These are phyloP conservation scores for Centropus bengalensis DNA, from an alignment of 2,113 vertebrate species.

Conservation along the genomic window DNA sequence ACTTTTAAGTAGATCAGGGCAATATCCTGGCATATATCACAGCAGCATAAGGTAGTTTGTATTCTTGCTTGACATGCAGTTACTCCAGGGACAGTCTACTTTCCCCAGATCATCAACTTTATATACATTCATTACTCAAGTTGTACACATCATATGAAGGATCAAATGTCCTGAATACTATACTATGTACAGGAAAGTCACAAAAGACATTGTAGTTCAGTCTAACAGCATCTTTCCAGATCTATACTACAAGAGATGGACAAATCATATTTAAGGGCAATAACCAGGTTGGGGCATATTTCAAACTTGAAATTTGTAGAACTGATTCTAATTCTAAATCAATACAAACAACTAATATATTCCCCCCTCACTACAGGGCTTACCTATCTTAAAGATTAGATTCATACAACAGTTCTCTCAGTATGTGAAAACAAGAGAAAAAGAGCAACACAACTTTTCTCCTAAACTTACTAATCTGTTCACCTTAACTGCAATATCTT, in stretches of 20 bases:
- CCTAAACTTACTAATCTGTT: background rate
- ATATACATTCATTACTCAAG: background rate
- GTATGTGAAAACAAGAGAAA: background rate
- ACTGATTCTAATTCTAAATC: background rate
- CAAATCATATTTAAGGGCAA: background rate
- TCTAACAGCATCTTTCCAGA: background rate
- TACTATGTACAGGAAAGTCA: background rate
- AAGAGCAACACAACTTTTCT: rapidly evolving
- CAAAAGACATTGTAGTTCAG: background rate
- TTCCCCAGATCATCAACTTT: background rate
- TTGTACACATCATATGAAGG: rapidly evolving
- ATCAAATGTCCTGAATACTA: background rate
- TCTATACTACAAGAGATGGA: rapidly evolving
- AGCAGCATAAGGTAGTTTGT: rapidly evolving
- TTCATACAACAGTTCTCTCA: background rate
- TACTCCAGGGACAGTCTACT: background rate
- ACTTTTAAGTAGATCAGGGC: background rate
- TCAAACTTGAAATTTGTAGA: background rate
- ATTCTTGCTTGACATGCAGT: background rate
- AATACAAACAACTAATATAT: background rate
- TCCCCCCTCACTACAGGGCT: background rate
- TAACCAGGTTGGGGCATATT: background rate
- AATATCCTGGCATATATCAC: background rate
- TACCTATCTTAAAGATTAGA: background rate
- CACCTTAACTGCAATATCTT: background rate